Percentiles rank a stretch among this genome's conserved stretches.
Evolutionary conservation across 2,888 invertebrate species (phyloP).

Genomic region (Drosophila helvetica): DNA sequence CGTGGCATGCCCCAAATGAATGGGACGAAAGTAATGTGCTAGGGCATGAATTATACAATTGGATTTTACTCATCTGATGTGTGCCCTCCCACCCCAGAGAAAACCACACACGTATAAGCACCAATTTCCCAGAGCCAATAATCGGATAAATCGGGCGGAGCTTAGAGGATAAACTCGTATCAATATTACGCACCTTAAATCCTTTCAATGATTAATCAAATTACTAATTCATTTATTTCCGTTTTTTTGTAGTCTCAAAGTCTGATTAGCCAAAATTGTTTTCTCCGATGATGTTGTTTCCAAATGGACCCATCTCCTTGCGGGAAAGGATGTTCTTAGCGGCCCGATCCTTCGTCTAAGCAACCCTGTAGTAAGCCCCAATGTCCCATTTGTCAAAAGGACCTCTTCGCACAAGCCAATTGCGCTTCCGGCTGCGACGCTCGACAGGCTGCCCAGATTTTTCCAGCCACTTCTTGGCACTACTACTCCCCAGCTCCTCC

Average conservation of each 20-base stretch:
- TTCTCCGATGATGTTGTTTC: neutral
- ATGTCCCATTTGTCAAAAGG: neutral
- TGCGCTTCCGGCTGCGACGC: neutral
- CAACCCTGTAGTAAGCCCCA: neutral
- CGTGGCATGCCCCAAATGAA: neutral
- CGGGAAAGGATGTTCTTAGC: too few relatives aligned
- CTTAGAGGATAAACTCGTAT: too few relatives aligned
- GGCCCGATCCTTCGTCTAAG: neutral
- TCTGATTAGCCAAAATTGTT: neutral
- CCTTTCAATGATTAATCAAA: neutral
- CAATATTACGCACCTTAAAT: neutral
- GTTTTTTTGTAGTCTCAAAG: too few relatives aligned
- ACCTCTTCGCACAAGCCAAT: neutral
- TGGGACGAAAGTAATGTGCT: too few relatives aligned
- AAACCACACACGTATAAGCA: too few relatives aligned
- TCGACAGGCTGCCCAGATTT: neutral
- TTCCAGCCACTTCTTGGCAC: neutral
- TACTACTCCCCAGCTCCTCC: neutral
- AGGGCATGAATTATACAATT: neutral
- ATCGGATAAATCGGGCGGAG: neutral
- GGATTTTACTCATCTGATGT: conserved; percentile 2
- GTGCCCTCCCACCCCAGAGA: neutral
- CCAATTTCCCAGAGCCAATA: neutral
- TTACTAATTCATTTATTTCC: neutral
- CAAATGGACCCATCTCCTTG: too few relatives aligned